These are phyloP conservation scores for Imbricaverruca yamaguchii DNA, from an alignment of 2,888 invertebrate species.

Conservation along the genomic window DNA sequence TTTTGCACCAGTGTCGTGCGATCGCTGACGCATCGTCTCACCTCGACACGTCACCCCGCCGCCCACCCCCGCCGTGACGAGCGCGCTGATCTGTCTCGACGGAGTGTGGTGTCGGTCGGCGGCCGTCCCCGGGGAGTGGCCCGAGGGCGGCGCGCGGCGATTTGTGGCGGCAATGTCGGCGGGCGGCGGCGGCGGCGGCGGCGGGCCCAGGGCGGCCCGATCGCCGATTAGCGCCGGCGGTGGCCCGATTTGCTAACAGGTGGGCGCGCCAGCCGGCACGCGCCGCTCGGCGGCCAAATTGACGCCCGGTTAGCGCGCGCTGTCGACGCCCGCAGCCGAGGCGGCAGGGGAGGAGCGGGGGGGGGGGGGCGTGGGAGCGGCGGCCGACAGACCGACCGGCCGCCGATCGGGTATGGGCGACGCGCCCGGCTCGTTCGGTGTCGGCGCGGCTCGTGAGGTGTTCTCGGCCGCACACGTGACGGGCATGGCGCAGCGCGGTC, in stretches of 20 bases:
- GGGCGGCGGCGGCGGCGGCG: not conserved
- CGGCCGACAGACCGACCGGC: not conserved
- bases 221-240: not conserved
- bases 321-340: not conserved
- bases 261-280: not conserved
- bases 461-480: no score
- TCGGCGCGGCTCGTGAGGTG: no score
- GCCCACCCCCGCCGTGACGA: no score
- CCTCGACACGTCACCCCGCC: no score
- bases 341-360: not conserved
- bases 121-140: not conserved
- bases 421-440: not conserved
- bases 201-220: not conserved
- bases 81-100: no score
- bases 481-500: no score
- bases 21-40: no score
- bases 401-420: not conserved
- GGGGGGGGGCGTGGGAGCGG: not conserved
- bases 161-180: not conserved
- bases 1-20: no score
- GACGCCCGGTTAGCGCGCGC: not conserved
- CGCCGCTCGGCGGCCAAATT: not conserved
- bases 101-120: not conserved
- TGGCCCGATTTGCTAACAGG: not conserved
- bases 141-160: not conserved